phyloP scores from a whole-genome alignment of 2,113 vertebrate genomes.

The Corapipo altera region DNA sequence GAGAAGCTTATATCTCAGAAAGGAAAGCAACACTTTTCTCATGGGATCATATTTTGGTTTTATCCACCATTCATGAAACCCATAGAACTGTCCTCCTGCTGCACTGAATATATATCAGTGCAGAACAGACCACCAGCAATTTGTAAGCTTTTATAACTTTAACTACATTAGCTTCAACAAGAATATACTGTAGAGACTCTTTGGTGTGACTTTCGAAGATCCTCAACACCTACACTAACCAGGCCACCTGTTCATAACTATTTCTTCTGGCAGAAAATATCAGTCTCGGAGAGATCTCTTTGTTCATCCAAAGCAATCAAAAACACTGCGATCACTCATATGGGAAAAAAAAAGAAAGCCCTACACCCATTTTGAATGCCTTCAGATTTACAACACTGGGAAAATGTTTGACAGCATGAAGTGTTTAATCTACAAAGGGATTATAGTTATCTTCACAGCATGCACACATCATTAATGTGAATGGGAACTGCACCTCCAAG shows the following conservation, averaged over 20 bases:
- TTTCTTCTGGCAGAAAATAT: background rate
- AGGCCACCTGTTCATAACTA: background rate
- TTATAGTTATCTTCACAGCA: conserved; percentile 12
- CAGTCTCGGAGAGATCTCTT: background rate
- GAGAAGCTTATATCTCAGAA: background rate
- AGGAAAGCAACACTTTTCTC: background rate
- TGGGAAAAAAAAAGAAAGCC: background rate
- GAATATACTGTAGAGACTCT: background rate
- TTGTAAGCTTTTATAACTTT: background rate
- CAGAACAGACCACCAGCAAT: background rate
- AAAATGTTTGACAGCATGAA: conserved; percentile 18
- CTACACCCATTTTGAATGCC: background rate
- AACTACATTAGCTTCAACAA: background rate
- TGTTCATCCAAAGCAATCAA: background rate
- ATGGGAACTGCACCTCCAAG: background rate
- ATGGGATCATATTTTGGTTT: background rate
- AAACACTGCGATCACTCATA: background rate
- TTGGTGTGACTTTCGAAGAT: background rate
- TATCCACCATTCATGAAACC: background rate
- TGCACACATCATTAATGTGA: background rate
- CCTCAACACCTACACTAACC: background rate
- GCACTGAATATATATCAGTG: background rate
- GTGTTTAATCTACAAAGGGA: background rate
- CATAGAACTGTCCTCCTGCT: background rate
- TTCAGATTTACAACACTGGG: background rate